Conservation (phyloP, 2,113 vertebrate species). For the Ceyx margarethae region DNA sequence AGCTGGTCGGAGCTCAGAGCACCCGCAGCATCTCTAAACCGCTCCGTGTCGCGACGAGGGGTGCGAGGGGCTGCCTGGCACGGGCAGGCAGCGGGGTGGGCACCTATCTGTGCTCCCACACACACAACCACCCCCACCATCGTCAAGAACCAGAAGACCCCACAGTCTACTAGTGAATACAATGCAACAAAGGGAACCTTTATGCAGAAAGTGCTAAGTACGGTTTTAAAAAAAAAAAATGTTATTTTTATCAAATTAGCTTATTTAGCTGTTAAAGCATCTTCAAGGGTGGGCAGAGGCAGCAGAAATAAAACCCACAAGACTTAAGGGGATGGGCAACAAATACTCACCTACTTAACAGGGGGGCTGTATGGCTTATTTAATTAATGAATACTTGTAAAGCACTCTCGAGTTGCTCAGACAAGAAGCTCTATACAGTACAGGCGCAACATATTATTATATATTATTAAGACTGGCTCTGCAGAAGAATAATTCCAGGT, state of each 20-base stretch:
- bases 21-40: neutral
- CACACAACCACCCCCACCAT: neutral
- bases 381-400: constrained; percentile 58
- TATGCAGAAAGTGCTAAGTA: neutral
- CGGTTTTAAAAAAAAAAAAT: neutral
- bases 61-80: neutral
- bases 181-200: neutral
- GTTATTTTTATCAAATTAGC: constrained; percentile 30
- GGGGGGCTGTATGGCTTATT: constrained; percentile 60
- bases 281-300: constrained; percentile 39
- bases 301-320: constrained; percentile 32
- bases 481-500: constrained; percentile 71
- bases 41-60: rapidly evolving
- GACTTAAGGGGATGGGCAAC: constrained; percentile 48
- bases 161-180: neutral
- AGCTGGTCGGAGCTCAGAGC: neutral
- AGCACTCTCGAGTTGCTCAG: constrained; percentile 60
- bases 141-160: neutral
- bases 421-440: constrained; percentile 67
- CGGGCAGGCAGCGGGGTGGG: rapidly evolving
- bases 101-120: neutral
- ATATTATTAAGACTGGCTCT: constrained; percentile 73
- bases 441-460: constrained; percentile 68
- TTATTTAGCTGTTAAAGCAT: constrained; percentile 43
- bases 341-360: constrained; percentile 61